These are phyloP conservation scores for Acleris cristana DNA, from an alignment of 2,888 invertebrate genomes.

Conservation along the genomic window DNA sequence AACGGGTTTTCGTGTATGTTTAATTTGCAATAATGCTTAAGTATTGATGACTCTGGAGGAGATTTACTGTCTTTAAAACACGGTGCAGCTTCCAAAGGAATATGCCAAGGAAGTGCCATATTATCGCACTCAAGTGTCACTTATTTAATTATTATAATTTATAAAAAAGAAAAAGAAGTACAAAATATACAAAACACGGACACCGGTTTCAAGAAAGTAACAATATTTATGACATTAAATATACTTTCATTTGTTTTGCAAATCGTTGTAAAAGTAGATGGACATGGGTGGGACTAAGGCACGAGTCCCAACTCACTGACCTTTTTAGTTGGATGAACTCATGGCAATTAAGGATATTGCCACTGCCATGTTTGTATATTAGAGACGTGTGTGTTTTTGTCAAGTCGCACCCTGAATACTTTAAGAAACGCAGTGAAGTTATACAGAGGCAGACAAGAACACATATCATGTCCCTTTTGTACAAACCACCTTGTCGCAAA, in stretches of 20 bases:
- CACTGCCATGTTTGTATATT: too few species aligned
- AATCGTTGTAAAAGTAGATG: background rate
- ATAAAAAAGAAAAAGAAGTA: background rate
- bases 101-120: constrained; percentile 77
- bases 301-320: too few species aligned
- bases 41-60: constrained; percentile 54
- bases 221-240: background rate
- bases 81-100: constrained; percentile 65
- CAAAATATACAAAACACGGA: background rate
- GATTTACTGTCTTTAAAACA: constrained; percentile 47
- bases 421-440: too few species aligned
- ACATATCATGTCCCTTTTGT: too few species aligned
- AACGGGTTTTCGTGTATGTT: constrained; percentile 66
- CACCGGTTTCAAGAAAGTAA: too few species aligned
- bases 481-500: too few species aligned
- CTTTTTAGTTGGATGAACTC: too few species aligned
- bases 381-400: too few species aligned
- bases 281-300: too few species aligned
- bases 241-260: constrained; percentile 19
- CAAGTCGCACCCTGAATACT: too few species aligned
- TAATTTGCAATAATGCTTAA: constrained; percentile 69
- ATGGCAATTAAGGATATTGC: too few species aligned
- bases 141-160: background rate
- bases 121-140: background rate
- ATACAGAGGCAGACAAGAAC: too few species aligned